Base-by-base conservation (phyloP, 2,113 vertebrate genomes). In the Tyto alba region DNA sequence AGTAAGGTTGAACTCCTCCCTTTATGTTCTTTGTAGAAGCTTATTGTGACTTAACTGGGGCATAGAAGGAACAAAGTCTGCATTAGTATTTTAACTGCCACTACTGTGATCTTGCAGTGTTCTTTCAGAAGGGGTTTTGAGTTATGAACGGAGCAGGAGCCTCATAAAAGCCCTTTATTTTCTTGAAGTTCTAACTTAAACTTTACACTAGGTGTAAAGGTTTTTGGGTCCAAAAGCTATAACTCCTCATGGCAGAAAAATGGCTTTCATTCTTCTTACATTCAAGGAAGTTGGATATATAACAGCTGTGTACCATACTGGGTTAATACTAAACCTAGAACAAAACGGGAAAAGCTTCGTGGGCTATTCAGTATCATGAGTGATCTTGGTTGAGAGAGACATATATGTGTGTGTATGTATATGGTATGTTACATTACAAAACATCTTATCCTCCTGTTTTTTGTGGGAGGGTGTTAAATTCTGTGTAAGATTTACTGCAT, bases 301-400 rank as follows among this genome's bases (percentile, higher is more conserved):
- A 67, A 43, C 3, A 26, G 10, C 7, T 26, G 2, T 7, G 11
- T 64, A 57, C 40, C 56, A 3, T 2, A 4, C 2, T 71, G 43
- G 22, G 20, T 59, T 50, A 52, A 43, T 57, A 1, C 7, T 26
- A 32, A 23, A 48, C 21, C 23, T 45, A 14, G 60, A 66, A 48
- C 11, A 34, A 7, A 60, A 22, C 0, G 0, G 2, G 36, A 14
- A 38, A 32, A 63, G 7, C 43, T 75, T 20, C 6, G 5, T 20
- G 63, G 8, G 30, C 36, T 59, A 1, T 34, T 11, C 69, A 85
- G 22, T 56, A 36, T 34, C 5, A 4, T 2, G 15, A 47, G 17
- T 26, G 15, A 25, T 43, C 0, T 1, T 34, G 47, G 11, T 15
- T 73, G 45, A 77, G 34, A 8, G 0, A 16, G 4, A n/a, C 10